Conservation (phyloP, 2,888 invertebrate genomes). For the Lepidocyrtoides sp. region DNA sequence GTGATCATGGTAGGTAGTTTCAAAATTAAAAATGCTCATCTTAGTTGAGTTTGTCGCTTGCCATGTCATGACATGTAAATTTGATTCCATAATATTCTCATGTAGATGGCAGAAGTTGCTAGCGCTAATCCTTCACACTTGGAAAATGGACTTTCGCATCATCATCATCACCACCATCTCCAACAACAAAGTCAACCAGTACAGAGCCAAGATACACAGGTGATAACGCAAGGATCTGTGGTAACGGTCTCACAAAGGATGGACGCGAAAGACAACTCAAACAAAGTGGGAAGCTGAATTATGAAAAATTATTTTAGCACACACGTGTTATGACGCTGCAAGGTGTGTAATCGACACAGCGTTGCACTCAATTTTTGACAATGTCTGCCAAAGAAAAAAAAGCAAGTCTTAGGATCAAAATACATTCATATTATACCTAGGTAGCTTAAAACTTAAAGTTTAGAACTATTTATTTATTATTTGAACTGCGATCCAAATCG, state of each 20-base stretch:
- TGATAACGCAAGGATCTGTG: constrained; percentile 56
- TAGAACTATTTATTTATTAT: not conserved
- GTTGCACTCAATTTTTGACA: constrained; percentile 51
- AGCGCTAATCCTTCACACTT: constrained; percentile 49
- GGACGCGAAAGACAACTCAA: constrained; percentile 77
- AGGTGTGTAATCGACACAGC: not conserved
- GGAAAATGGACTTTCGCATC: constrained; percentile 66
- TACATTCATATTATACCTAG: not conserved
- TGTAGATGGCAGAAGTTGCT: constrained; percentile 79
- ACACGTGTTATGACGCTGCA: constrained; percentile 6
- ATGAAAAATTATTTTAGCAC: not conserved
- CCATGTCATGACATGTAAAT: too few species aligned
- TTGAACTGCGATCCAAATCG: not conserved
- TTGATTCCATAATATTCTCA: too few species aligned
- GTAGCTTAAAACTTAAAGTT: too few species aligned
- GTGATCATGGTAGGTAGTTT: constrained; percentile 83
- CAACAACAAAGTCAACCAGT: constrained; percentile 43
- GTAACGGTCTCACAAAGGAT: constrained; percentile 61
- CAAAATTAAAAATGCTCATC: not conserved
- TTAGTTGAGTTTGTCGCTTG: too few species aligned
- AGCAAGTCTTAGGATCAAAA: not conserved
- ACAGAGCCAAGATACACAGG: constrained; percentile 52
- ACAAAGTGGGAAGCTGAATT: constrained; percentile 63
- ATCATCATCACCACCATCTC: constrained; percentile 25
- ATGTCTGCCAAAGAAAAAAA: constrained; percentile 72